These are phyloP conservation scores for Syrista parreyssii DNA, from an alignment of 2,888 invertebrate genomes.

Conservation along the genomic window DNA sequence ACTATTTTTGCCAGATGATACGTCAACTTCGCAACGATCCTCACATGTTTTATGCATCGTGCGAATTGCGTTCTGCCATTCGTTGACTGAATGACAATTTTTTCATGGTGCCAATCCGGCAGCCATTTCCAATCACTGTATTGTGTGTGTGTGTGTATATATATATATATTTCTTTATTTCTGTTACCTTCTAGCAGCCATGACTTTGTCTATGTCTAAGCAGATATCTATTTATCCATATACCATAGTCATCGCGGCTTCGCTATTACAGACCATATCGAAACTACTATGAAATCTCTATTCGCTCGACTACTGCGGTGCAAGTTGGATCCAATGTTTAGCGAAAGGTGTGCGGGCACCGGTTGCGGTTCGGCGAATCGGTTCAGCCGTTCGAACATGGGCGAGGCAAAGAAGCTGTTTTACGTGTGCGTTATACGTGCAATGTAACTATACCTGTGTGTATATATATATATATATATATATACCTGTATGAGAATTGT, in stretches of 20 bases:
- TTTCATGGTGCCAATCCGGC: conserved; percentile 6
- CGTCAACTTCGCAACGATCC: conserved; percentile 6
- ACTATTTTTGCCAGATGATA: conserved; percentile 19
- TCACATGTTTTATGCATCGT: conserved; percentile 19
- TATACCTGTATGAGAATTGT: too few species aligned
- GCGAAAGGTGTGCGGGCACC: conserved; percentile 3
- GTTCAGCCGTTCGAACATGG: neutral
- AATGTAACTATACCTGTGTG: too few species aligned
- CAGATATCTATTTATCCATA: neutral
- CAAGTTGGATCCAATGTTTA: neutral
- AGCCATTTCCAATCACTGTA: neutral
- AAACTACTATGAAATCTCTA: neutral
- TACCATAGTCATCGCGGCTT: neutral
- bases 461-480: too few species aligned
- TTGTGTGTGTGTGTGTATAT: too few species aligned
- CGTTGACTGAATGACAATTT: conserved; percentile 15
- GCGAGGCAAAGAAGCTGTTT: neutral
- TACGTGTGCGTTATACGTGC: too few species aligned
- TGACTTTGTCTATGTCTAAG: neutral
- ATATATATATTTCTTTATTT: neutral
- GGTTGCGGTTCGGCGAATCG: conserved; percentile 10
- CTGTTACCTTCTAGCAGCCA: neutral
- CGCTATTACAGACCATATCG: neutral
- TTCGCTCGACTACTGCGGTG: neutral
- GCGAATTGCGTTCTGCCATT: neutral